A percentile compares a stretch with the other conserved stretches of the same genome.
phyloP scores from a whole-genome alignment of 92 coral and sea anemone genomes.

The Umimayanthus chanpuru region DNA sequence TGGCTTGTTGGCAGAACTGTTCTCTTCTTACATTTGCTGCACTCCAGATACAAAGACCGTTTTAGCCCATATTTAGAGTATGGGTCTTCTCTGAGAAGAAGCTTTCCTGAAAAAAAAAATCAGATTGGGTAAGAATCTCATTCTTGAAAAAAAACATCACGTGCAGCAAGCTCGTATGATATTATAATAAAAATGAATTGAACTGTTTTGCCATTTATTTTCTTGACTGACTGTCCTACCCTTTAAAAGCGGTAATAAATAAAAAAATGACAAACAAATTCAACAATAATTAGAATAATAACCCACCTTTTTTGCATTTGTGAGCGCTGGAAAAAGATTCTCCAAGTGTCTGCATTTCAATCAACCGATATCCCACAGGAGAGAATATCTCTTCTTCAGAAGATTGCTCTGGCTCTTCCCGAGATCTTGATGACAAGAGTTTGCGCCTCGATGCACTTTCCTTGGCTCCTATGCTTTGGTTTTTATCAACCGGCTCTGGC shows the following conservation, averaged over 20 bases:
- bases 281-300: background rate
- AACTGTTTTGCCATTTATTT: too few relatives aligned
- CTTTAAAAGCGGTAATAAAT: background rate
- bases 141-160: background rate
- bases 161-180: background rate
- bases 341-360: conserved; percentile 17
- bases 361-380: conserved; percentile 23
- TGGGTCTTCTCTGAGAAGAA: conserved; percentile 26
- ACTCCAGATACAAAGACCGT: background rate
- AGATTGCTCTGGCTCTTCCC: conserved; percentile 13
- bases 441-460: conserved; percentile 28
- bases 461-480: conserved; percentile 11
- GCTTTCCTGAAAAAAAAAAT: conserved; percentile 5
- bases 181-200: background rate
- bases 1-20: conserved; percentile 35
- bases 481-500: background rate
- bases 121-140: background rate
- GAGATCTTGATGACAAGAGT: conserved; percentile 1
- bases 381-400: conserved; percentile 2
- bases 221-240: background rate
- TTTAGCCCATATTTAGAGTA: conserved; percentile 6
- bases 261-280: background rate
- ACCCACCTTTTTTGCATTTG: background rate
- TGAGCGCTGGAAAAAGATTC: background rate
- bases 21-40: conserved; percentile 16